A percentile compares a stretch with the other conserved stretches of the same genome.
phyloP scores from a whole-genome alignment of 2,888 invertebrate species.

The Zeuzera pyrina region DNA sequence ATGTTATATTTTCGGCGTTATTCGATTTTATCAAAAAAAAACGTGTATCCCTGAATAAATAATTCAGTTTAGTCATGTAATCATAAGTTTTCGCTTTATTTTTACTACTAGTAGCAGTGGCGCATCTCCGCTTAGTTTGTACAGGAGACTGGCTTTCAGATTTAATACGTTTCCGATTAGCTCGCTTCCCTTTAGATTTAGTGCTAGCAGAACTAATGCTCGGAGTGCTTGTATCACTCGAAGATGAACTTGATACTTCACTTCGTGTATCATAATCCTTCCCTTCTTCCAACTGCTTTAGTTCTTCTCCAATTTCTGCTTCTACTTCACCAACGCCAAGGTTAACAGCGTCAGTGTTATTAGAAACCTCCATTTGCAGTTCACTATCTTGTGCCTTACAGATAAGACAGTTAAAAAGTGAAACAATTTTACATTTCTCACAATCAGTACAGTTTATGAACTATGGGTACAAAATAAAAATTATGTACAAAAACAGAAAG shows the following conservation, averaged over 20 bases:
- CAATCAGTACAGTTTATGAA: too few species aligned
- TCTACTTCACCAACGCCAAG: constrained; percentile 78
- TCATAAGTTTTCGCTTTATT: constrained; percentile 81
- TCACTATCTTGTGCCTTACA: neutral
- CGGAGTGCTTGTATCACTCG: constrained; percentile 79
- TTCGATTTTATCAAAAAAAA: constrained; percentile 99
- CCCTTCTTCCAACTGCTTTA: constrained; percentile 83
- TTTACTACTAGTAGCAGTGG: constrained; percentile 35
- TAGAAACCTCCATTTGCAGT: constrained; percentile 62
- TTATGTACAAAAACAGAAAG: too few species aligned
- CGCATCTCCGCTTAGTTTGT: constrained; percentile 48
- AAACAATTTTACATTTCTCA: too few species aligned
- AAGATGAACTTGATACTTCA: constrained; percentile 89
- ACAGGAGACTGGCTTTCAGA: constrained; percentile 54
- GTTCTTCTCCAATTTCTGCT: constrained; percentile 84
- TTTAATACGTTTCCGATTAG: constrained; percentile 71
- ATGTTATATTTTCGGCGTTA: constrained; percentile 95
- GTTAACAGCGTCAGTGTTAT: constrained; percentile 75
- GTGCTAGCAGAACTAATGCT: constrained; percentile 86
- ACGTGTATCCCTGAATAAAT: constrained; percentile 93
- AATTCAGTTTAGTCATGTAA: constrained; percentile 91
- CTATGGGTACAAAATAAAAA: too few species aligned
- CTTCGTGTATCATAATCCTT: constrained; percentile 88
- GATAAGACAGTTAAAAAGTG: too few species aligned
- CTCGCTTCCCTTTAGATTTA: constrained; percentile 74